Evolutionary conservation across 2,888 invertebrate genomes (phyloP).

Genomic region (Euzophera pinguis): DNA sequence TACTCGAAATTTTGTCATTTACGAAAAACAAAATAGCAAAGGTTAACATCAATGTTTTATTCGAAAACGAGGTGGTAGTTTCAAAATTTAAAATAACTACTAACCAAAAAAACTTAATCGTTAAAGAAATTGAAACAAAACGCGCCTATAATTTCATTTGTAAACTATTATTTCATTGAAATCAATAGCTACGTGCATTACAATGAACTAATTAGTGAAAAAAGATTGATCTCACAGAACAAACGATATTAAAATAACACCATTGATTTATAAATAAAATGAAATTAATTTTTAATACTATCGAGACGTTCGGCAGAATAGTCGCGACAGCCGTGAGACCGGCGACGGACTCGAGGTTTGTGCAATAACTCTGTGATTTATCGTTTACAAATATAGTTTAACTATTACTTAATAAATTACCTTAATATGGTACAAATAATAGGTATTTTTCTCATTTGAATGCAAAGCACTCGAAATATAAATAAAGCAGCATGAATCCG

Average conservation of each 20-base stretch:
- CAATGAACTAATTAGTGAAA: conserved; percentile 15
- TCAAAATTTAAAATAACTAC: conserved; percentile 33
- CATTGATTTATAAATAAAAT: conserved; percentile 38
- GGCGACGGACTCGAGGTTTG: neutral
- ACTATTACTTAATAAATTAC: neutral
- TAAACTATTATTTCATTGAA: conserved; percentile 45
- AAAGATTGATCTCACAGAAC: conserved; percentile 32
- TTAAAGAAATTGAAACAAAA: conserved; percentile 44
- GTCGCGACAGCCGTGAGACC: conserved; percentile 23
- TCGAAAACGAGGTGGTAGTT: conserved; percentile 39
- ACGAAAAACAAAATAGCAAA: neutral
- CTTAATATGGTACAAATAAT: neutral
- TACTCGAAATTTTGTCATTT: neutral
- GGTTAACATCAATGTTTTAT: conserved; percentile 27
- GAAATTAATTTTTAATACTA: conserved; percentile 41
- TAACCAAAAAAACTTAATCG: conserved; percentile 52
- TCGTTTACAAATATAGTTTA: neutral
- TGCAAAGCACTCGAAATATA: neutral
- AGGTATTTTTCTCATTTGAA: neutral
- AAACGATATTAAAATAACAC: conserved; percentile 33
- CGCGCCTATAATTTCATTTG: conserved; percentile 50
- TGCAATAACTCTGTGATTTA: neutral
- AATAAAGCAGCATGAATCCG: conserved; percentile 2
- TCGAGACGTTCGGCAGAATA: conserved; percentile 42
- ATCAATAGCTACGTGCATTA: conserved; percentile 14